Evolutionary conservation across 2,888 invertebrate genomes (phyloP), one percentile per base, ranked within the genome.

Genomic region (Baccha elongata): DNA sequence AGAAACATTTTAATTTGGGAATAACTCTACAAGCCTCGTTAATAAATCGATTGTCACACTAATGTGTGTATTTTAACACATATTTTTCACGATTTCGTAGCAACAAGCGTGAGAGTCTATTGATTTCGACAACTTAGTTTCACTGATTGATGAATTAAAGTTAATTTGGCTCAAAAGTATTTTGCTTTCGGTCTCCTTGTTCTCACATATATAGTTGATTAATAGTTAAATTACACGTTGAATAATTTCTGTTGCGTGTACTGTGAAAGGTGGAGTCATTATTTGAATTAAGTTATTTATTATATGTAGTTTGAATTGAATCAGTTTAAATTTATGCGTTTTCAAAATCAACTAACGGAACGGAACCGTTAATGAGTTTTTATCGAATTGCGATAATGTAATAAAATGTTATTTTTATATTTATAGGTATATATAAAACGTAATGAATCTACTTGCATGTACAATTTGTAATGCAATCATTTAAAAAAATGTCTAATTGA

Each of bases 241-340:
- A 52, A 32, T 52, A 29, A 17, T 52, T 52, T 52, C 17, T 52
- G 52, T 52, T 52, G 52, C 32, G 52, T 52, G 52, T 32, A n/a
- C n/a, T 29, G 29, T 15, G 17, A 15, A 52, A 52, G 29, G 15
- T 50, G 50, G 50, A 50, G 29, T 23, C 23, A 23, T 8, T 32
- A 29, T 52, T 50, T 29, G 5, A 6, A 50, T 50, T 29, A 6
- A 52, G 15, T 17, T 29, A 8, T 29, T 21, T 4, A 11, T 29
- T 29, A 15, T 44, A 3, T 0, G 1, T 21, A n/a, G n/a, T n/a
- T 46, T 23, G 1, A 23, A 46, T n/a, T 46, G 23, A 3, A 46
- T 46, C 46, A 23, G 23, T 46, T 46, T 46, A 23, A 46, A 46
- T 6, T 13, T 46, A 46, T 21, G 46, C 1, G 2, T n/a, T 21